Base-by-base conservation (phyloP, 2,888 invertebrate species). In the Germaria angustata region DNA sequence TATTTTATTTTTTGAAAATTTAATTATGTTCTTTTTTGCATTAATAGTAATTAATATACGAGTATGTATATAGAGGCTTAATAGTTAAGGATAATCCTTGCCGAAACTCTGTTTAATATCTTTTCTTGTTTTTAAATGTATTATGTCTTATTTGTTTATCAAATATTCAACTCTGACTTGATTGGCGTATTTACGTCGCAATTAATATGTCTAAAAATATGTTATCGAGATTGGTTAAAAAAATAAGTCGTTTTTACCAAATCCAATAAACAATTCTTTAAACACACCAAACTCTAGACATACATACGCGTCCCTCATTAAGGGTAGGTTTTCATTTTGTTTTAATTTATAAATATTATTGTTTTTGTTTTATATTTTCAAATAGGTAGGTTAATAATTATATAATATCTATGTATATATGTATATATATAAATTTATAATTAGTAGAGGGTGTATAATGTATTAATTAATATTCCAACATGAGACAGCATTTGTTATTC, bases 401-500 rank as follows among this genome's bases (percentile, higher is more conserved):
- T 79, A 46, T 79, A 76, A 63, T 85, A 86, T 84, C 81, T 68
- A 59, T 85, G 82, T 84, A 85, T 28, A 28, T 28, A 28, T 28
- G 28, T 28, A 28, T 28, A 28, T 28, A 28, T 28, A 28, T 28
- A 28, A 28, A 28, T 61, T 85, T 78, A 68, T 82, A 66, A 69
- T 61, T 75, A 68, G 75, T 79, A 75, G 73, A 34, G 66, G 69
- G 65, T 78, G 71, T 79, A 82, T 82, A 82, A 76, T 82, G 84
- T 84, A 72, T 78, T 86, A 80, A 78, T 85, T 83, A 82, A 86
- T 87, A 86, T 88, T 85, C 87, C 87, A 87, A 87, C 86, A 86
- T 87, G 87, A 87, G 87, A 87, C 87, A 86, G 88, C 51, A 46
- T 88, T 87, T 72, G 77, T 57, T 69, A 63, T 76, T 39, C 7